phyloP scores from a whole-genome alignment of 2,113 vertebrate genomes.

The Hippocampus mohnikei region DNA sequence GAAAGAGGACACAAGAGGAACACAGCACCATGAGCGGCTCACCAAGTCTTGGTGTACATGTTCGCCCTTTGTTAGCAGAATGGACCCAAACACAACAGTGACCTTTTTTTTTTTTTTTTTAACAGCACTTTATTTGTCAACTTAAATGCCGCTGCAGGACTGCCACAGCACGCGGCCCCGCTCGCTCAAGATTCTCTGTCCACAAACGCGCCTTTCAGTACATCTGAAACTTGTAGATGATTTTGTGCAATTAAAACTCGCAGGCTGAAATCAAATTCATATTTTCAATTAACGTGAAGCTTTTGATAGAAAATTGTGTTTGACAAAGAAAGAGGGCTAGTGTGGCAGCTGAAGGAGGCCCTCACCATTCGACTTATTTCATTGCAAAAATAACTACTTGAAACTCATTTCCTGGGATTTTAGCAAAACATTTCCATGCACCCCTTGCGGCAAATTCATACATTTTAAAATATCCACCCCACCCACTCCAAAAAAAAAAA shows the following conservation, averaged over 20 bases:
- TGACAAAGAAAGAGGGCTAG: not conserved
- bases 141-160: slow-evolving; percentile 25
- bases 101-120: slow-evolving; percentile 18
- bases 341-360: slow-evolving; percentile 4
- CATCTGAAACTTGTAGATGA: slow-evolving; percentile 8
- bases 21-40: slow-evolving; percentile 57
- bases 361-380: not conserved
- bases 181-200: slow-evolving; percentile 17
- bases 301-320: slow-evolving; percentile 5
- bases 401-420: not conserved
- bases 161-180: slow-evolving; percentile 20
- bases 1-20: slow-evolving; percentile 67
- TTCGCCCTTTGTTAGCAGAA: slow-evolving; percentile 12
- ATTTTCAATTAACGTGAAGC: not conserved
- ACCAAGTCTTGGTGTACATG: slow-evolving; percentile 42
- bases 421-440: slow-evolving; percentile 8
- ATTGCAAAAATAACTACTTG: not conserved
- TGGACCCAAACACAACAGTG: not conserved
- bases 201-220: slow-evolving; percentile 37
- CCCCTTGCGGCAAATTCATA: not conserved
- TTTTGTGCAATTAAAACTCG: not conserved
- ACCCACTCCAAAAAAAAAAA: not conserved
- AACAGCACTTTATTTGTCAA: slow-evolving; percentile 59
- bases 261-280: not conserved
- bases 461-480: not conserved